Percentiles rank a stretch among this genome's conserved stretches.
Evolutionary conservation across 2,888 invertebrate species (phyloP).

Genomic region (Helicoverpa assulta): DNA sequence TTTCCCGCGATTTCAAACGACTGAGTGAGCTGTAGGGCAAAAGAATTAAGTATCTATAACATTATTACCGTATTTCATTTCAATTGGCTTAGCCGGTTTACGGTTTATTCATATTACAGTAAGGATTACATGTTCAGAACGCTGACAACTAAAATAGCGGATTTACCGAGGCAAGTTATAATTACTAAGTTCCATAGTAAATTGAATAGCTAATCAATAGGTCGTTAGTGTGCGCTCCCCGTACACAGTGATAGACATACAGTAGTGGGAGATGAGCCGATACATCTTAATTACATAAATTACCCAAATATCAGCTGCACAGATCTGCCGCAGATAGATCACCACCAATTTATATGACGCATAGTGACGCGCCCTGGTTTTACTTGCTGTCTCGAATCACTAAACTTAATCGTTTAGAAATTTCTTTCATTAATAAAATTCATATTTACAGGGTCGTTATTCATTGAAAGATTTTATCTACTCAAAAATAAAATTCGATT

Average conservation of each 20-base stretch:
- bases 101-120: too few relatives aligned
- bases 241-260: not conserved
- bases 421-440: not conserved
- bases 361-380: not conserved
- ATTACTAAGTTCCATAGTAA: not conserved
- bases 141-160: not conserved
- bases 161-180: not conserved
- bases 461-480: not conserved
- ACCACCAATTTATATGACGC: constrained; percentile 32
- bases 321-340: constrained; percentile 46
- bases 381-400: not conserved
- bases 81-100: too few relatives aligned
- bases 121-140: not conserved
- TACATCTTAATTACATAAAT: constrained; percentile 66
- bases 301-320: constrained; percentile 57
- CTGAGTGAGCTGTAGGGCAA: too few relatives aligned
- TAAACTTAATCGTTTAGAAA: not conserved
- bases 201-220: constrained; percentile 35
- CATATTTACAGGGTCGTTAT: not conserved
- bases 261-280: constrained; percentile 43
- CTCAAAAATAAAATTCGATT: too few relatives aligned
- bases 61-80: too few relatives aligned
- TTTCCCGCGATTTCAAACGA: too few relatives aligned
- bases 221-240: constrained; percentile 54
- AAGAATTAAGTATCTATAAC: too few relatives aligned